Evolutionary conservation across 1,140 invertebrate genomes (phyloP).

Genomic region (Zaprionus davidi): DNA sequence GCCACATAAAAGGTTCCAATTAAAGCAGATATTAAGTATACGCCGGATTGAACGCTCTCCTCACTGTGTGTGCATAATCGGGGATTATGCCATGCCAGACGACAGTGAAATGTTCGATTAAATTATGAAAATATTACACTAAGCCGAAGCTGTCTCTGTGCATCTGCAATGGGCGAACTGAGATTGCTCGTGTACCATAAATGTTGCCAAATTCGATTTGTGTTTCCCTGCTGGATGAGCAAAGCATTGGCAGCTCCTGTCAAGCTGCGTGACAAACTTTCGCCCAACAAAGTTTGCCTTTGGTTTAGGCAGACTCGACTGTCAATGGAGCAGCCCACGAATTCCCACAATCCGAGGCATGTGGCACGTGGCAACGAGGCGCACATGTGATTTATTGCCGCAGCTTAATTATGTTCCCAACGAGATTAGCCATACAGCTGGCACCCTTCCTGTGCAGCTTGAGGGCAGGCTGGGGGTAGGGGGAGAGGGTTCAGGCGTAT

Average conservation of each 20-base stretch:
- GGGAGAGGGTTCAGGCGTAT: background rate
- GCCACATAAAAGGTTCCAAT: constrained; percentile 4
- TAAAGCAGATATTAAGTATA: constrained; percentile 19
- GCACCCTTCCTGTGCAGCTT: background rate
- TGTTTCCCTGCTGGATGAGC: constrained; percentile 54
- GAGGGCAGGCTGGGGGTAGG: background rate
- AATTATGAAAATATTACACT: background rate
- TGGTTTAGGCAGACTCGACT: constrained; percentile 8
- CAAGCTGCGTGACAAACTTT: constrained; percentile 64
- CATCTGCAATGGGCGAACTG: background rate
- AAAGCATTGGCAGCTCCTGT: constrained; percentile 59
- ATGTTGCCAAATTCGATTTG: constrained; percentile 52
- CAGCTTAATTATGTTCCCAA: constrained; percentile 60
- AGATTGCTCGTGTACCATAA: background rate
- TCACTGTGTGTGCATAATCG: background rate
- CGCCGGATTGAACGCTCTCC: constrained; percentile 22
- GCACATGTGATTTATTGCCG: constrained; percentile 59
- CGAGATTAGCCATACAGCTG: constrained; percentile 45
- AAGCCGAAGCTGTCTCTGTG: background rate
- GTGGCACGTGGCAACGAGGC: constrained; percentile 23
- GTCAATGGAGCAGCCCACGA: constrained; percentile 14
- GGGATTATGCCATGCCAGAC: background rate
- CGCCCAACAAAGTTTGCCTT: constrained; percentile 57
- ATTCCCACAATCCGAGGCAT: background rate
- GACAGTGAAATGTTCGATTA: constrained; percentile 15